phyloP scores from a whole-genome alignment of 2,797 vertebrate species.

The Lacerta bilineata region DNA sequence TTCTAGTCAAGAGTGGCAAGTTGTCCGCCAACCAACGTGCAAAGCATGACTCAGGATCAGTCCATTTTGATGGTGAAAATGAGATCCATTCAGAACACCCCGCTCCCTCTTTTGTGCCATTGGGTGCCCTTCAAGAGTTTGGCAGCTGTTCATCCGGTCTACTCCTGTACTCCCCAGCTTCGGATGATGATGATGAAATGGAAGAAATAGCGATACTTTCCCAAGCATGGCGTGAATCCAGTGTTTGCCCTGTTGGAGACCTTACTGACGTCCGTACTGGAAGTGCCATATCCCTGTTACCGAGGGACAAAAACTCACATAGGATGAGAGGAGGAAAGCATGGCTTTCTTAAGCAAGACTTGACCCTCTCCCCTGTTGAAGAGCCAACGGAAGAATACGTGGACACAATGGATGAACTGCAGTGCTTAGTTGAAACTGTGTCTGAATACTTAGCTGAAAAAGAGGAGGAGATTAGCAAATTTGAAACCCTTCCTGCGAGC shows the following conservation, averaged over 20 bases:
- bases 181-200: constrained; percentile 78
- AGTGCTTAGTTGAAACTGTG: constrained; percentile 92
- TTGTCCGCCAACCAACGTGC: constrained; percentile 79
- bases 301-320: constrained; percentile 48
- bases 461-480: constrained; percentile 94
- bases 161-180: constrained; percentile 76
- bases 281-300: constrained; percentile 46
- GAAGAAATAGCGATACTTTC: constrained; percentile 78
- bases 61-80: constrained; percentile 60
- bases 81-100: constrained; percentile 65
- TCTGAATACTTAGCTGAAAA: constrained; percentile 96
- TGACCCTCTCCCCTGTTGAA: constrained; percentile 78
- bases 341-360: constrained; percentile 50
- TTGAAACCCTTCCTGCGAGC: constrained; percentile 84
- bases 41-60: constrained; percentile 44
- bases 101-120: constrained; percentile 61
- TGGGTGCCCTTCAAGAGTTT: constrained; percentile 79
- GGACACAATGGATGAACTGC: constrained; percentile 91
- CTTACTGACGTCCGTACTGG: constrained; percentile 53
- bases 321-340: constrained; percentile 52
- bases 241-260: constrained; percentile 52
- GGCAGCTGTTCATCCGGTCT: constrained; percentile 85
- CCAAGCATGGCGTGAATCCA: constrained; percentile 66
- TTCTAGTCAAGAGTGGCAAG: constrained; percentile 90
- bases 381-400: constrained; percentile 84